Base-by-base conservation (phyloP, 2,888 invertebrate species). In the Xylota segnis region DNA sequence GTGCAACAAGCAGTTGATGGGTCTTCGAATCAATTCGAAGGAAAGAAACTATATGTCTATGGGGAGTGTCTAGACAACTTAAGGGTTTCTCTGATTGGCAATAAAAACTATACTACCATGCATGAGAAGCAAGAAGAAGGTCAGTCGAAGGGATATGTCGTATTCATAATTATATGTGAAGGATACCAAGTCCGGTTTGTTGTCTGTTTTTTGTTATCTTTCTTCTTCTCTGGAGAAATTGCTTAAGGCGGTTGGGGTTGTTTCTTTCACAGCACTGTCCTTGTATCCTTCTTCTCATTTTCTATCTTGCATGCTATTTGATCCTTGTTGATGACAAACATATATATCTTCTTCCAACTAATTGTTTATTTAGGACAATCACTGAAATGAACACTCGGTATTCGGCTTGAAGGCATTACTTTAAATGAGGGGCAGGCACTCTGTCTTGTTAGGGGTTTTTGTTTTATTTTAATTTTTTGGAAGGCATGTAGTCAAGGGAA, bases 281-380 rank as follows among this genome's bases (percentile, higher is more conserved):
- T 6, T 16, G 52, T 12, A 18, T 32, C 16, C 7, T 34, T 9
- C 12, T 6, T 18, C 9, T 37, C 2, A 23, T 34, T 50, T n/a
- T 23, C 4, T 32, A 12, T 7, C 32, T 5, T 65, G 65, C 65
- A 65, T 52, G 37, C 23, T 27, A 34, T 65, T 65, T 32, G 47
- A 47, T 47, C 18, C 29, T 65, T 47, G 32, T 32, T 32, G 47
- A 65, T 65, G 16, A 52, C 18, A 34, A 7, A 45, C 3, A 50
- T 7, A 18, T 43, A 27, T 56, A 18, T 66, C 50, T 52, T 37
- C 9, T 34, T 37, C 23, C 23, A 4, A 7, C 50, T 66, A 66
- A 66, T 52, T 66, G 66, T 66, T 66, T 66, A 27, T 52, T 66
- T 66, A 66, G 66, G 66, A 50, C 66, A 66, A 37, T 66, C 66